These are phyloP conservation scores for Pachyramphus minor DNA, from an alignment of 2,113 vertebrate genomes.

Conservation along the genomic window DNA sequence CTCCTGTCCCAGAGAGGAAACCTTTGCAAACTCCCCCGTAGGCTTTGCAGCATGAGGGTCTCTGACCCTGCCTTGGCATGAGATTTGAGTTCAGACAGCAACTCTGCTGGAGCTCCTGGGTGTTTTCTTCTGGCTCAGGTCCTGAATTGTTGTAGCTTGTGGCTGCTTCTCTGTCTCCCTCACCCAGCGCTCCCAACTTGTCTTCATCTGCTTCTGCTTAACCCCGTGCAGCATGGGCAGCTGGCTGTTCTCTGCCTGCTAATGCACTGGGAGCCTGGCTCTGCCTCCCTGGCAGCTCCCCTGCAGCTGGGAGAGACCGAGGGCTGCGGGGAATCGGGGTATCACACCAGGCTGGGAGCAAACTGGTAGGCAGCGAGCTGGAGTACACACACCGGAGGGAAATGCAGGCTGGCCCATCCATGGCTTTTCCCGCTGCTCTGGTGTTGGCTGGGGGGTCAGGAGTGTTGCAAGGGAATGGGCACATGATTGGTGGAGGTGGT, in stretches of 20 bases:
- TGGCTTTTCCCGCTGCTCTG: neutral
- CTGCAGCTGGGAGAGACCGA: neutral
- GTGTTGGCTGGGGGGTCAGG: neutral
- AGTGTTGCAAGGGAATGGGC: neutral
- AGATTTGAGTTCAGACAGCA: neutral
- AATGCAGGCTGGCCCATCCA: fast-evolving
- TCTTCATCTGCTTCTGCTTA: conserved; percentile 53
- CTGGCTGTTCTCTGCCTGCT: neutral
- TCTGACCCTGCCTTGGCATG: neutral
- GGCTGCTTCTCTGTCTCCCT: conserved; percentile 9
- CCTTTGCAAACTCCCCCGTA: neutral
- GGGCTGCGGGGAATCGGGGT: fast-evolving
- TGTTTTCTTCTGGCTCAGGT: neutral
- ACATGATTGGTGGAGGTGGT: fast-evolving
- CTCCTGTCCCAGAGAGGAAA: neutral
- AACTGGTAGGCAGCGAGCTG: neutral
- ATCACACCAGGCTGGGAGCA: neutral
- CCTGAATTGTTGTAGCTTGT: conserved; percentile 1
- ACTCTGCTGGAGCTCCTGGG: neutral
- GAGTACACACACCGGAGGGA: neutral
- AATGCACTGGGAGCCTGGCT: neutral
- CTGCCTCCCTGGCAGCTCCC: neutral
- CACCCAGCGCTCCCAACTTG: neutral
- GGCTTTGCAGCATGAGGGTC: neutral
- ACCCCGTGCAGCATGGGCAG: neutral